Base-by-base conservation (phyloP, 2,888 invertebrate genomes). In the Macrophya annulata region DNA sequence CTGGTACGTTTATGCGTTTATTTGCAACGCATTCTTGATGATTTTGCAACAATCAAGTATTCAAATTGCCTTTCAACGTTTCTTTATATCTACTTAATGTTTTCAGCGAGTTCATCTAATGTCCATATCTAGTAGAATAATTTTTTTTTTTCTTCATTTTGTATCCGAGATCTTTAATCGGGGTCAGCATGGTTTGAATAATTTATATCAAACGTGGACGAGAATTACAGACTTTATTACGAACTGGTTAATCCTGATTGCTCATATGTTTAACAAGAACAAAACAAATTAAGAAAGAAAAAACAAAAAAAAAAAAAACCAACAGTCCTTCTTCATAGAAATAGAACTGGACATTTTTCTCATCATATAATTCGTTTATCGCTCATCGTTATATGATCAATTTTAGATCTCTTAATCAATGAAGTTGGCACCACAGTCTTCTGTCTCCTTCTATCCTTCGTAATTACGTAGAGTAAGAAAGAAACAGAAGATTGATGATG, bases 1-100 rank as follows among this genome's bases (percentile, higher is more conserved):
- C 37, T 55, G 25, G 51, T 21, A 62, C 40, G 31, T 81, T 21
- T 59, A 77, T 51, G 51, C 51, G 55, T 81, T 21, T 21, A 40
- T 43, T 43, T 62, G 81, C 81, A 59, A 62, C 81, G 62, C 43
- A 21, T 62, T 62, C 81, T 81, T 43, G 12, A 43, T 10, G 37
- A 81, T 81, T 81, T 21, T 21, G 59, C 62, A 81, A 81, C 21
- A 12, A 81, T 43, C 81, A 15, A 62, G 62, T 62, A 81, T 81
- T 81, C 62, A 81, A 81, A 81, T 59, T 10, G 5, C 12, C 43
- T 62, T 59, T 21, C 62, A 43, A 21, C 37, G 10, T 62, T 81
- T 40, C 59, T 62, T 37, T 21, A 62, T 43, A 21, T 25, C n/a
- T n/a, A n/a, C n/a, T n/a, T n/a, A 40, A 51, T 17, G 37, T 21